phyloP scores from a whole-genome alignment of 2,888 invertebrate species.

The Plebejus anna region DNA sequence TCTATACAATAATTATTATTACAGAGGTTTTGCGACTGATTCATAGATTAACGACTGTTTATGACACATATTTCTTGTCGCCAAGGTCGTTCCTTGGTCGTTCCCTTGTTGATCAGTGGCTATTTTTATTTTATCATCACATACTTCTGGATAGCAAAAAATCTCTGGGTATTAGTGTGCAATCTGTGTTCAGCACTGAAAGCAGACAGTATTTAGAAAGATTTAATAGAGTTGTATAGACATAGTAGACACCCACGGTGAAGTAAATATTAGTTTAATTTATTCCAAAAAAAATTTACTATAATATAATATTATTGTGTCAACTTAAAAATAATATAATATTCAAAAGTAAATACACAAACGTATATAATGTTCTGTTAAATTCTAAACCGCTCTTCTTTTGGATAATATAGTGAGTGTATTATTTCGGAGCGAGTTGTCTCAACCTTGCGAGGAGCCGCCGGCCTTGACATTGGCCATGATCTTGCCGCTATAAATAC shows the following conservation, averaged over 20 bases:
- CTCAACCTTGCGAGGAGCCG: conserved; percentile 6
- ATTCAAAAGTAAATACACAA: not conserved
- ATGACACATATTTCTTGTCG: conserved; percentile 22
- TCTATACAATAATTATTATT: not conserved
- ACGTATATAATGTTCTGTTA: not conserved
- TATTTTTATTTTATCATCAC: conserved; percentile 3
- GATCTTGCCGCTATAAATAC: conserved; percentile 15
- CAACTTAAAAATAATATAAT: not conserved
- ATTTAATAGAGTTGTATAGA: not conserved
- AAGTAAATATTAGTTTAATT: too few relatives aligned
- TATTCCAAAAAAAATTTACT: too few relatives aligned
- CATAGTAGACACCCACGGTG: not conserved
- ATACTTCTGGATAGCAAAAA: not conserved
- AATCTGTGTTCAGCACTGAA: too few relatives aligned
- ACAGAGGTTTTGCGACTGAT: not conserved
- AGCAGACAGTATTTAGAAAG: too few relatives aligned
- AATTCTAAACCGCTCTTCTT: not conserved
- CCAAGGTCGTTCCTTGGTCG: conserved; percentile 2
- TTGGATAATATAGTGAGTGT: not conserved
- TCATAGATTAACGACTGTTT: conserved; percentile 17
- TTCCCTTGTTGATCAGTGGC: conserved; percentile 1
- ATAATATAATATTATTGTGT: too few relatives aligned
- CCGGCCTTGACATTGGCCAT: conserved; percentile 26
- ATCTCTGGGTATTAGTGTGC: not conserved
- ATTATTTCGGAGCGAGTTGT: conserved; percentile 6